Percentiles rank a stretch among this genome's conserved stretches.
Conservation (phyloP, 2,797 vertebrate species). For the Notoglanidium macrostoma region DNA sequence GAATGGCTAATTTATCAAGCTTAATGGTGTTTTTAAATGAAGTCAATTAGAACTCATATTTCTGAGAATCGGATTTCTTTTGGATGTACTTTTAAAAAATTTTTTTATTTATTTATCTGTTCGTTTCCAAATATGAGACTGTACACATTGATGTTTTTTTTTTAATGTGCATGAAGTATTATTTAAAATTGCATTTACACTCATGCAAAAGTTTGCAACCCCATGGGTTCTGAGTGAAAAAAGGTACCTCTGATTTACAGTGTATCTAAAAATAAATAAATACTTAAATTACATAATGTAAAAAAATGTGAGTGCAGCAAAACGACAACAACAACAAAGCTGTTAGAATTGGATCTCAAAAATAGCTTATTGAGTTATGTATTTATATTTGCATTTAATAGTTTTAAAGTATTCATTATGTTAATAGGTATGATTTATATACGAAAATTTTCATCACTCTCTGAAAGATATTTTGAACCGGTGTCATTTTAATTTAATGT, state of each 20-base stretch:
- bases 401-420: neutral
- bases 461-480: neutral
- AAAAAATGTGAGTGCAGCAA: neutral
- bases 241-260: neutral
- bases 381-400: neutral
- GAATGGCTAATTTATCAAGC: neutral
- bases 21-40: neutral
- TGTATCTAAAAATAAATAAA: neutral
- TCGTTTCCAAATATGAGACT: neutral
- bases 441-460: neutral
- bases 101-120: neutral
- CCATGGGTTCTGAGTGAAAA: neutral
- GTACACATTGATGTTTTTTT: neutral
- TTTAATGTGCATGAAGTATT: neutral
- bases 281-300: too few relatives aligned
- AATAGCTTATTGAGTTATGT: neutral
- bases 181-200: neutral
- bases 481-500: neutral
- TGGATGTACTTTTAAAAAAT: neutral
- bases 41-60: neutral
- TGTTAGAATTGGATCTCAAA: neutral
- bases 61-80: neutral
- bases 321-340: neutral
- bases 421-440: neutral
- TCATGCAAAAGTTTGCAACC: neutral